Conservation (phyloP, 2,797 vertebrate genomes). For the Sebastes hubbsi region DNA sequence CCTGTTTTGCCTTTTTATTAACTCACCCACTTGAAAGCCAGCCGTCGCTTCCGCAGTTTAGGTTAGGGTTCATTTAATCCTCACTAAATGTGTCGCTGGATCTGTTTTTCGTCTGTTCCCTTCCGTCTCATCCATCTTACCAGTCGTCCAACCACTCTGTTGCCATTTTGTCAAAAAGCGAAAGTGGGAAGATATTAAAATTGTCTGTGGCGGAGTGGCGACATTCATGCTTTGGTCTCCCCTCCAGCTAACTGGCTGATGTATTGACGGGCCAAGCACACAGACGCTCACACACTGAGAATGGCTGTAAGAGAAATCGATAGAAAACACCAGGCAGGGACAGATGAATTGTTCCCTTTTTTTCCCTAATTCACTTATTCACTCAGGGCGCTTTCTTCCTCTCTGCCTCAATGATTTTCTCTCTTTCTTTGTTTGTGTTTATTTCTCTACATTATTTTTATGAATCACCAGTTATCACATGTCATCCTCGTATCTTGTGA, state of each 20-base stretch:
- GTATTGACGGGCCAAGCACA: slow-evolving; percentile 38
- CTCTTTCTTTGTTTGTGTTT: background rate
- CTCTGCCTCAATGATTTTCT: background rate
- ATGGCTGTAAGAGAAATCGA: slow-evolving; percentile 43
- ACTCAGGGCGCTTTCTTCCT: background rate
- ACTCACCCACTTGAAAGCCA: slow-evolving; percentile 4
- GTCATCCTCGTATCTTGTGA: background rate
- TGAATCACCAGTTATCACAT: slow-evolving; percentile 12
- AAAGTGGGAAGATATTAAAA: slow-evolving; percentile 6
- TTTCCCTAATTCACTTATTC: slow-evolving; percentile 16
- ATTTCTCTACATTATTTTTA: background rate
- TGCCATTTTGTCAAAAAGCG: slow-evolving; percentile 6
- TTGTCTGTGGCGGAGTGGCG: background rate
- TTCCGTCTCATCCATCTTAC: background rate
- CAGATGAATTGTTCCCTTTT: slow-evolving; percentile 16
- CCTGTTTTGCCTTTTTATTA: slow-evolving; percentile 1
- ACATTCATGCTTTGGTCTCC: slow-evolving; percentile 8
- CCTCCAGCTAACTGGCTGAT: slow-evolving; percentile 23
- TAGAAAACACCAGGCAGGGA: slow-evolving; percentile 44
- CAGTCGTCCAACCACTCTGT: background rate
- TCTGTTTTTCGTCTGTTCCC: background rate
- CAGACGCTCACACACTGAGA: slow-evolving; percentile 40
- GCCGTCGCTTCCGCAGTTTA: slow-evolving; percentile 2
- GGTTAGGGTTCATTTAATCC: slow-evolving; percentile 17
- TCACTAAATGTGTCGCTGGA: background rate